phyloP scores from a whole-genome alignment of 2,888 invertebrate genomes.

The Dynastes hyllus region DNA sequence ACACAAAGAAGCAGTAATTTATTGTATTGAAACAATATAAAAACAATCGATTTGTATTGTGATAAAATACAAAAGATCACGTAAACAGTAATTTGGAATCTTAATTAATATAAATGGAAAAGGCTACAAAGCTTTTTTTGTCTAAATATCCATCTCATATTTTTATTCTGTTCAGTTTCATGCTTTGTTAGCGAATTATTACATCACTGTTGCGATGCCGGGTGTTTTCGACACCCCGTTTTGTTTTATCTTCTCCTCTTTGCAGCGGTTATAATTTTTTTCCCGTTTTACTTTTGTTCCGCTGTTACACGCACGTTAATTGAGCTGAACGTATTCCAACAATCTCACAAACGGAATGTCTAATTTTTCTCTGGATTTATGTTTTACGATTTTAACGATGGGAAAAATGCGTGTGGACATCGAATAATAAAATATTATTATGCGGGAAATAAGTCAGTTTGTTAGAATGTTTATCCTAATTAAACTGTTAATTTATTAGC shows the following conservation, averaged over 20 bases:
- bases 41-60: neutral
- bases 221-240: neutral
- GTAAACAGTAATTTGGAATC: neutral
- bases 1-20: no score
- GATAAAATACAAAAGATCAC: neutral
- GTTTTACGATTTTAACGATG: conserved; percentile 40
- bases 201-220: neutral
- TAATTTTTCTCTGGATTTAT: conserved; percentile 8
- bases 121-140: neutral
- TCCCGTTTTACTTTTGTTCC: conserved; percentile 10
- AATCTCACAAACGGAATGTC: conserved; percentile 14
- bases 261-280: neutral
- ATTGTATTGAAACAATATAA: neutral
- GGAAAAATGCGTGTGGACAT: conserved; percentile 17
- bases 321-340: conserved; percentile 26
- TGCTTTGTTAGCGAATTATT: neutral
- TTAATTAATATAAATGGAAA: neutral
- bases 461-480: conserved; percentile 28
- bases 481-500: conserved; percentile 30
- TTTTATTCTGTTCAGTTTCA: neutral
- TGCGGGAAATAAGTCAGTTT: conserved; percentile 26
- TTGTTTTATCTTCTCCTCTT: neutral
- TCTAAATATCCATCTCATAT: neutral
- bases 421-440: conserved; percentile 41
- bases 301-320: conserved; percentile 24